Percentiles rank a stretch among this genome's conserved stretches.
These are phyloP conservation scores for Punctoribates punctum DNA, from an alignment of 2,888 invertebrate genomes.

Conservation along the genomic window DNA sequence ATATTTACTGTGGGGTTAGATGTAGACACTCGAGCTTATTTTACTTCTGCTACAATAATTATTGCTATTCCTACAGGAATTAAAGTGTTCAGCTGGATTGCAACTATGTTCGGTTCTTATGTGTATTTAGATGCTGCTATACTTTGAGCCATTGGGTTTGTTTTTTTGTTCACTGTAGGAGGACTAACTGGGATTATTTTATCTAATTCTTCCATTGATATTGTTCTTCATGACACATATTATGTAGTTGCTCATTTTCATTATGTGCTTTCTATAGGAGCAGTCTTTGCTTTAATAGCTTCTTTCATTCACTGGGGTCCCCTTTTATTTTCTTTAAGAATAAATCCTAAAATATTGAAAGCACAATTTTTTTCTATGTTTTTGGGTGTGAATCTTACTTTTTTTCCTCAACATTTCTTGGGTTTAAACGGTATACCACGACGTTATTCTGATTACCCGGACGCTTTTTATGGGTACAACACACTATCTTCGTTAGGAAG, in stretches of 20 bases:
- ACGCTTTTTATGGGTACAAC: constrained; percentile 17
- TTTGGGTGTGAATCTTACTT: constrained; percentile 71
- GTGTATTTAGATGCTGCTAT: constrained; percentile 61
- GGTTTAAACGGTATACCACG: constrained; percentile 69
- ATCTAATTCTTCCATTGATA: constrained; percentile 72
- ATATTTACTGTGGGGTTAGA: constrained; percentile 81
- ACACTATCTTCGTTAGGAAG: constrained; percentile 22
- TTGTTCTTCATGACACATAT: constrained; percentile 74
- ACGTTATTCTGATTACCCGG: constrained; percentile 56
- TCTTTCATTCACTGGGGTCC: constrained; percentile 70
- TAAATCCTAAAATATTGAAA: constrained; percentile 63
- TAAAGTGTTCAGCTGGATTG: constrained; percentile 76
- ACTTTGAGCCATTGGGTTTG: constrained; percentile 69
- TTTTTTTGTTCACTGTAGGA: constrained; percentile 72
- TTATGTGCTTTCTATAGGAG: constrained; percentile 74
- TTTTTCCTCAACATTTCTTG: constrained; percentile 75
- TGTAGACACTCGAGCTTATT: constrained; percentile 76
- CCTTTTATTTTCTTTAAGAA: constrained; percentile 62
- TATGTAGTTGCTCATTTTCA: constrained; percentile 80
- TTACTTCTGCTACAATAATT: constrained; percentile 78
- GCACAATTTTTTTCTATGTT: constrained; percentile 69
- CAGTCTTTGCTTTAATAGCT: constrained; percentile 72
- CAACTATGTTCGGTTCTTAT: constrained; percentile 65
- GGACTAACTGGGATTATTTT: constrained; percentile 63
- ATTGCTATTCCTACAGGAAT: constrained; percentile 80